phyloP scores from a whole-genome alignment of 2,888 invertebrate species.

The Tineola bisselliella region DNA sequence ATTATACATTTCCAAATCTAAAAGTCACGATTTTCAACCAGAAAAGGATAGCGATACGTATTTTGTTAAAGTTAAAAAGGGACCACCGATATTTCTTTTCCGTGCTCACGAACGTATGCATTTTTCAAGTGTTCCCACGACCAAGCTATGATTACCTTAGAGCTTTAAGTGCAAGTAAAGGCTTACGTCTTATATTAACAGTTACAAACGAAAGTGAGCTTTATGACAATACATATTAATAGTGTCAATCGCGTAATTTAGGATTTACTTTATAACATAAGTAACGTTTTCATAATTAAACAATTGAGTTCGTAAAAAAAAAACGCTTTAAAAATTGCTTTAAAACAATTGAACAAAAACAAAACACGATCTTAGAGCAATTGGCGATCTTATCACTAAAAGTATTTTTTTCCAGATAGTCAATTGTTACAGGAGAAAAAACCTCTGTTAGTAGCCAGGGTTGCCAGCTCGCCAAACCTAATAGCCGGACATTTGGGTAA shows the following conservation, averaged over 20 bases:
- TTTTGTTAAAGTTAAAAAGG: background rate
- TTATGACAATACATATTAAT: background rate
- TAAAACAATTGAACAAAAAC: no score
- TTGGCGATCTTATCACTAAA: no score
- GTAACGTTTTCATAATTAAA: background rate
- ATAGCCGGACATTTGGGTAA: no score
- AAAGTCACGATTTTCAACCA: conserved; percentile 49
- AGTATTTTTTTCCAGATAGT: no score
- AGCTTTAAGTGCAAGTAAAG: background rate
- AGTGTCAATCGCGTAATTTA: background rate
- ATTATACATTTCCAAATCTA: conserved; percentile 28
- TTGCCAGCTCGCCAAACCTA: no score
- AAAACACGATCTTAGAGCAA: no score
- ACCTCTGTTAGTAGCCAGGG: no score
- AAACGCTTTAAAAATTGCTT: no score
- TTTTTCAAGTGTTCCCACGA: conserved; percentile 10
- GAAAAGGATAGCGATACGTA: conserved; percentile 23
- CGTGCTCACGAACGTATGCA: background rate
- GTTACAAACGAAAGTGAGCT: background rate
- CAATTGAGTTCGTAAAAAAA: no score
- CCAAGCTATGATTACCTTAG: conserved; percentile 1
- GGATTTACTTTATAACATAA: background rate
- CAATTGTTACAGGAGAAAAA: no score
- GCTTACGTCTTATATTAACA: background rate
- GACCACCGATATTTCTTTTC: background rate